Evolutionary conservation across 92 coral and sea anemone species (phyloP), one percentile per base, ranked within the genome.

Genomic region (Metridium senile): DNA sequence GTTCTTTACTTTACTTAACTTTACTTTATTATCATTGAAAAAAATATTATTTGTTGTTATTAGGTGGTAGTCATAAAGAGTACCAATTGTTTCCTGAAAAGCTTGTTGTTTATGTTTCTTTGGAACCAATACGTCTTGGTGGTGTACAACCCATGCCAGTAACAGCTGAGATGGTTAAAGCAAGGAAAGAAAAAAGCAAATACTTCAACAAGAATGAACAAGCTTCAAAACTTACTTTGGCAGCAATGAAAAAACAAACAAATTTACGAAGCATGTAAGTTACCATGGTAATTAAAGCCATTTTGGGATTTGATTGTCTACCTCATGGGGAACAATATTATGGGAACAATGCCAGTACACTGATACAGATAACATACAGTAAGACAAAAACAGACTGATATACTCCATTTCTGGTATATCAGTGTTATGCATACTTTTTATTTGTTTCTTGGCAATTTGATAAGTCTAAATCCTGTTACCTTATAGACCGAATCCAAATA

Each of bases 201-300:
- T 94, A 94, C 66, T 94, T 94, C 61, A 70, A 1, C 58, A 78
- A 84, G 56, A 78, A 79, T 25, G 54, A 58, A 47, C n/a, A n/a
- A n/a, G 85, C 68, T 29, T 20, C 52, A 20, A 32, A 28, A 33
- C 72, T 84, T 0, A 92, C 97, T 47, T 69, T 63, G 33, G 87
- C 97, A 51, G 85, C 97, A 0, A 85, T 87, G 68, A 89, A 93
- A 56, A 91, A 89, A 70, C 88, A 88, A 70, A 71, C 86, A 9
- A 90, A 87, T 29, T 77, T 91, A 0, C 81, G 82, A 62, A 87
- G 76, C 74, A 87, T 94, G 98, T 94, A 89, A 75, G 98, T 58
- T 66, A 4, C 4, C n/a, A n/a, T n/a, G n/a, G n/a, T n/a, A n/a
- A n/a, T n/a, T n/a, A n/a, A n/a, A n/a, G n/a, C n/a, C n/a, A n/a